These are phyloP conservation scores for Zingel zingel DNA, from an alignment of 2,113 vertebrate species.

Conservation along the genomic window DNA sequence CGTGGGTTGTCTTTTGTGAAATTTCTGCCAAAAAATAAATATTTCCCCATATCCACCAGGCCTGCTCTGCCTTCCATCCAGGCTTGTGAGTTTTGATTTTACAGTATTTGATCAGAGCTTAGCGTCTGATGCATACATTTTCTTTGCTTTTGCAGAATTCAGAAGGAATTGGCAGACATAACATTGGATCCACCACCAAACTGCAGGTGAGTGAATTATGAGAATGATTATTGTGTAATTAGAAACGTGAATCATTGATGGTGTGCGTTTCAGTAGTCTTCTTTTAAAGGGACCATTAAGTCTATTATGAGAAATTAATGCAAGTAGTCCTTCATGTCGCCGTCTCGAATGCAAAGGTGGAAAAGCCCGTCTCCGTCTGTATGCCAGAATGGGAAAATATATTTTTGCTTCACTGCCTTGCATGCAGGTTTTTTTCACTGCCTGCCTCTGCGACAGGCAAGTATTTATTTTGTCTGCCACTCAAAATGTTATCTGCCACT, in stretches of 20 bases:
- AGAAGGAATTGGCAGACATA: slow-evolving; percentile 97
- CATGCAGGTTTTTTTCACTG: not conserved
- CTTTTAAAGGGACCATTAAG: not conserved
- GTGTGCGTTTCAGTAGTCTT: not conserved
- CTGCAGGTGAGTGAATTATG: slow-evolving; percentile 88
- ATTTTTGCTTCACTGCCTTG: not conserved
- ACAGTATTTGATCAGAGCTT: not conserved
- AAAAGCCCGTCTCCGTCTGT: not conserved
- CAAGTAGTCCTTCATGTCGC: not conserved
- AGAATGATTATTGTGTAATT: not conserved
- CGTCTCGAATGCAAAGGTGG: not conserved
- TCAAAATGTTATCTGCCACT: no score
- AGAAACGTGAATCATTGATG: not conserved
- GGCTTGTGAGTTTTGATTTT: not conserved
- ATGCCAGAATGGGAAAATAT: not conserved
- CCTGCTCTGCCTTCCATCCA: not conserved
- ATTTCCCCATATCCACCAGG: not conserved
- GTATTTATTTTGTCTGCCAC: no score
- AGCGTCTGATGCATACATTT: fast-evolving
- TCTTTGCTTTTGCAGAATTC: slow-evolving; percentile 87
- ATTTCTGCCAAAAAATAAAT: no score
- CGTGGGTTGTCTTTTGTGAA: no score
- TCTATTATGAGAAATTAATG: not conserved
- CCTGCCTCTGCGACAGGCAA: not conserved
- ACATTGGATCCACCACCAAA: slow-evolving; percentile 97